Evolutionary conservation across 1,140 invertebrate species (phyloP).

Genomic region (Caenorhabditis remanei): DNA sequence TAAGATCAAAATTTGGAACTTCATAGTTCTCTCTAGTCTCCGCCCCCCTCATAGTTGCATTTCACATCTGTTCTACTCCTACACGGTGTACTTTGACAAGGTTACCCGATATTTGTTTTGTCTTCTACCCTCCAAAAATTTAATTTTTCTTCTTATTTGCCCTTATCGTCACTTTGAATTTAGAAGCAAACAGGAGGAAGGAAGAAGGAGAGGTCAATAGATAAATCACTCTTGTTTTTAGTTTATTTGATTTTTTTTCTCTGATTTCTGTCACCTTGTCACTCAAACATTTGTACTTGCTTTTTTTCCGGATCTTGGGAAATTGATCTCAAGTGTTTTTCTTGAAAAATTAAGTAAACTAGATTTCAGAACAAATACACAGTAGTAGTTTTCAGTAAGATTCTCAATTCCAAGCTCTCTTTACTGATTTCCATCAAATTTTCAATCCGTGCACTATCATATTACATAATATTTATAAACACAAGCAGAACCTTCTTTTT

Average conservation of each 20-base stretch:
- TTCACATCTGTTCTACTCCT: not conserved
- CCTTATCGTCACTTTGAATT: not conserved
- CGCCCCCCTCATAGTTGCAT: not conserved
- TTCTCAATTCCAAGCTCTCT: not conserved
- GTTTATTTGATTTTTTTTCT: conserved; percentile 22
- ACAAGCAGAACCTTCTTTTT: not conserved
- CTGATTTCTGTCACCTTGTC: not conserved
- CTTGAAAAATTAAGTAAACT: too few relatives aligned
- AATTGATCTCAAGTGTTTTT: too few relatives aligned
- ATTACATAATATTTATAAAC: not conserved
- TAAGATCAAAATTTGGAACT: too few relatives aligned
- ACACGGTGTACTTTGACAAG: not conserved
- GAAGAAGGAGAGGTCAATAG: conserved; percentile 5
- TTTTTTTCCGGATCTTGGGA: not conserved
- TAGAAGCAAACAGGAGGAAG: not conserved
- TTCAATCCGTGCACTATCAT: not conserved
- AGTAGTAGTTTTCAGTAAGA: too few relatives aligned
- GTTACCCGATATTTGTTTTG: not conserved
- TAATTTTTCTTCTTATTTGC: not conserved
- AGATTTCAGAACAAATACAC: too few relatives aligned
- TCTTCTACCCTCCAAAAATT: not conserved
- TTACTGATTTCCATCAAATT: not conserved
- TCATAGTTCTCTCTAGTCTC: too few relatives aligned
- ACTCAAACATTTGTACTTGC: not conserved
- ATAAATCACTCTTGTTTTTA: conserved; percentile 55